A percentile compares a stretch with the other conserved stretches of the same genome.
Conservation (phyloP, 2,888 invertebrate genomes). For the Esperia sulphurella region DNA sequence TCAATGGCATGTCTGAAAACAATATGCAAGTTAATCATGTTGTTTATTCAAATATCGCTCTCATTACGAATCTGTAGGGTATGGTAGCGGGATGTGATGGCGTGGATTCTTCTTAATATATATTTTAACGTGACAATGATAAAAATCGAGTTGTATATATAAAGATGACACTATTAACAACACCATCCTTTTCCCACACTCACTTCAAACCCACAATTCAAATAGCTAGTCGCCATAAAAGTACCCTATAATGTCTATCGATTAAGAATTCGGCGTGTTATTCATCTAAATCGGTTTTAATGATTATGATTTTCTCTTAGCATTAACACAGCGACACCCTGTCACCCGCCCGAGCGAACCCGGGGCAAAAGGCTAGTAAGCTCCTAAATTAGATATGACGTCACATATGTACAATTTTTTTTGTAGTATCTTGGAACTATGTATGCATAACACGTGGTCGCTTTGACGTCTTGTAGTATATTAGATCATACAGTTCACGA, state of each 20-base stretch:
- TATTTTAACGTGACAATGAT: too few species aligned
- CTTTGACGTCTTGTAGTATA: slow-evolving; percentile 5
- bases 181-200: not conserved
- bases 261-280: slow-evolving; percentile 20
- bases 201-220: not conserved
- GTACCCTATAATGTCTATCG: slow-evolving; percentile 7
- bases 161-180: not conserved
- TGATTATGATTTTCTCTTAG: slow-evolving; percentile 69
- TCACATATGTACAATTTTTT: slow-evolving; percentile 62
- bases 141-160: too few species aligned
- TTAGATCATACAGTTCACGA: too few species aligned
- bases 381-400: slow-evolving; percentile 76
- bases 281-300: slow-evolving; percentile 45
- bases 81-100: too few species aligned
- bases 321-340: slow-evolving; percentile 76
- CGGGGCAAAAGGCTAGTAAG: slow-evolving; percentile 78
- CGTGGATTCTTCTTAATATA: too few species aligned
- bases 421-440: slow-evolving; percentile 18
- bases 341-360: slow-evolving; percentile 71
- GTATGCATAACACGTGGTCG: not conserved
- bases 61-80: too few species aligned
- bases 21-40: too few species aligned
- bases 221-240: slow-evolving; percentile 7
- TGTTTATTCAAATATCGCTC: too few species aligned
- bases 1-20: too few species aligned